Base-by-base conservation (phyloP, 2,113 vertebrate genomes). In the Ammospiza caudacuta region DNA sequence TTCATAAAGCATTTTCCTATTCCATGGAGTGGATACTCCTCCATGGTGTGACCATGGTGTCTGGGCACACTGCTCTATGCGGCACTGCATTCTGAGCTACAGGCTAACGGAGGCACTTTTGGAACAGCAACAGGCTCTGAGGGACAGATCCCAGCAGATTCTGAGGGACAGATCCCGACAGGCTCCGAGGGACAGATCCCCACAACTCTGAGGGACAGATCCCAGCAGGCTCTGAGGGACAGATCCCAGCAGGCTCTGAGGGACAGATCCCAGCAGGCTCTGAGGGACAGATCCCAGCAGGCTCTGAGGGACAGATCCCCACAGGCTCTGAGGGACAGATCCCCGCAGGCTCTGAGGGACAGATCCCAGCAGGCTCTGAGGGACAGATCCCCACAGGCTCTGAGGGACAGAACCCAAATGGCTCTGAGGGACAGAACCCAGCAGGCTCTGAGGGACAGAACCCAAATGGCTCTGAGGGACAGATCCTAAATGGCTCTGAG, bases 31-130 rank as follows among this genome's bases (percentile, higher is more conserved):
- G 33, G 41, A 10, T 15, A 10, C 39, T 15, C 37, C 47, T 67
- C 22, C 27, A 16, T 0, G 0, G 15, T 22, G 44, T 12, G 28
- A 37, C 37, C 54, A 10, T 0, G 2, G 33, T 13, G 20, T 35
- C 10, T 5, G 11, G 22, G 25, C 28, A 62, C 4, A 2, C 27
- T 20, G 54, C 63, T 66, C 54, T 24, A 1, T 11, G 62, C 6
- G n/a, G 17, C 14, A 39, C 5, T 33, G 15, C 29, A 2, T 37
- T 58, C 61, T 31, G 47, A 75, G 51, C 11, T 31, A 70, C 64
- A 83, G 35, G 39, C 4, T 43, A 43, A 24, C 4, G 3, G 15
- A 80, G 27, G 67, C 25, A 66, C n/a, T 90, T 78, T 8, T 0
- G 59, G 41, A 43, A 25, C 64, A 89, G 37, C 57, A 55, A 18